Evolutionary conservation across 1,140 invertebrate species (phyloP).

Genomic region (Diabrotica undecimpunctata): DNA sequence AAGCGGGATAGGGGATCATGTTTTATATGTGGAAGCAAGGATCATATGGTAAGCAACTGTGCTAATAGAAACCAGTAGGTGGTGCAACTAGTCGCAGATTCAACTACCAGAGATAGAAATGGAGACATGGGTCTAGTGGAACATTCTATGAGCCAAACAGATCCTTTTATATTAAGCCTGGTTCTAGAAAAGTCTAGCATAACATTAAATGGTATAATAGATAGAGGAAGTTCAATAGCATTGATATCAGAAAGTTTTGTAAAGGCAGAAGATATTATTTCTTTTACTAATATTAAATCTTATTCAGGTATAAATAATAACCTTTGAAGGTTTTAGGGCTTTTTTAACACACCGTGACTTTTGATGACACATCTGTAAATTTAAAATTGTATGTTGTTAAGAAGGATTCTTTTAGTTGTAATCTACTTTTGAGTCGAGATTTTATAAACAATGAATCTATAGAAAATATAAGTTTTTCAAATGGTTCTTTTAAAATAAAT

Average conservation of each 20-base stretch:
- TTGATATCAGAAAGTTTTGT: too few relatives aligned
- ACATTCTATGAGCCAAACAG: conserved; percentile 12
- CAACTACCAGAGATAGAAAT: conserved; percentile 17
- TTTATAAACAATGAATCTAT: too few relatives aligned
- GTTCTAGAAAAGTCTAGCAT: too few relatives aligned
- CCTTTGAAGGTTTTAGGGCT: background rate
- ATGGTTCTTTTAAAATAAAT: too few relatives aligned
- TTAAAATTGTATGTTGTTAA: conserved; percentile 6
- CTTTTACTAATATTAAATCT: too few relatives aligned
- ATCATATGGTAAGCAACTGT: background rate
- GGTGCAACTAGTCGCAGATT: conserved; percentile 4
- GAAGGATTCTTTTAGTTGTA: too few relatives aligned
- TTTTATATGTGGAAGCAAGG: background rate
- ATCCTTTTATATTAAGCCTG: conserved; percentile 14
- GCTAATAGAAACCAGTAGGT: background rate
- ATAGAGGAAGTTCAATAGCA: too few relatives aligned
- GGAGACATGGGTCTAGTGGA: conserved; percentile 9
- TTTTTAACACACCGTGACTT: background rate
- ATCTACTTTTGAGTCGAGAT: too few relatives aligned
- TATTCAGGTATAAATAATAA: background rate
- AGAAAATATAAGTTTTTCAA: too few relatives aligned
- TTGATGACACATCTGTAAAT: too few relatives aligned
- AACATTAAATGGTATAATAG: too few relatives aligned
- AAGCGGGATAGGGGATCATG: conserved; percentile 9
- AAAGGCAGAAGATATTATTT: too few relatives aligned